Percentiles rank a stretch among this genome's conserved stretches.
phyloP scores from a whole-genome alignment of 2,888 invertebrate genomes.

The Erebia epiphron region DNA sequence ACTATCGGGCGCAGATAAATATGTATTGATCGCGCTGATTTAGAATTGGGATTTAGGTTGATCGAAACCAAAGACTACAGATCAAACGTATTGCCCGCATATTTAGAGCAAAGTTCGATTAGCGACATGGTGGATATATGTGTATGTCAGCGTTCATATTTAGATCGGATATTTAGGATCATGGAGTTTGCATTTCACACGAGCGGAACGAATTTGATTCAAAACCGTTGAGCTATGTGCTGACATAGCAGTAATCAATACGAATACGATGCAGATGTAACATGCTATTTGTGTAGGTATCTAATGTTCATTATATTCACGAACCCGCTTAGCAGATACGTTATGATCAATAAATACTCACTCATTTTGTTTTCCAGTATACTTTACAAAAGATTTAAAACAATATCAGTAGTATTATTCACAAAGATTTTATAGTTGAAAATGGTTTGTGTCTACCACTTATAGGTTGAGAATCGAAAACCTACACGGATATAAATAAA shows the following conservation, averaged over 20 bases:
- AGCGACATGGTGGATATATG: slow-evolving; percentile 27
- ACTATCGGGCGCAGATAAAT: slow-evolving; percentile 31
- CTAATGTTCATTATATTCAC: too few relatives aligned
- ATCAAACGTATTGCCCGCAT: slow-evolving; percentile 29
- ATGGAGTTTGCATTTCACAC: slow-evolving; percentile 19
- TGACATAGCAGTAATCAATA: not conserved
- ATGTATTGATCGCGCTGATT: slow-evolving; percentile 33
- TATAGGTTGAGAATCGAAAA: not conserved
- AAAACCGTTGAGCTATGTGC: slow-evolving; percentile 7
- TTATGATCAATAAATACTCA: too few relatives aligned
- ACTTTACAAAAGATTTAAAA: too few relatives aligned
- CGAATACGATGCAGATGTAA: not conserved
- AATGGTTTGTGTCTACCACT: not conserved
- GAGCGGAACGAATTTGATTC: slow-evolving; percentile 4
- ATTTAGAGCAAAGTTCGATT: slow-evolving; percentile 34
- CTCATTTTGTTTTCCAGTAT: too few relatives aligned
- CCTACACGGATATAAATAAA: not conserved
- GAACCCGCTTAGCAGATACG: too few relatives aligned
- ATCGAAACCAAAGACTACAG: slow-evolving; percentile 34
- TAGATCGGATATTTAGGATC: slow-evolving; percentile 31
- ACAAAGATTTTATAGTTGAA: too few relatives aligned
- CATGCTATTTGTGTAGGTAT: not conserved
- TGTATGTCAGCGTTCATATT: slow-evolving; percentile 27
- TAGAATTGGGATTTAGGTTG: slow-evolving; percentile 38
- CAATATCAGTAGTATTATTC: too few relatives aligned